Evolutionary conservation across 2,797 vertebrate genomes (phyloP).

Genomic region (Leontopithecus rosalia): DNA sequence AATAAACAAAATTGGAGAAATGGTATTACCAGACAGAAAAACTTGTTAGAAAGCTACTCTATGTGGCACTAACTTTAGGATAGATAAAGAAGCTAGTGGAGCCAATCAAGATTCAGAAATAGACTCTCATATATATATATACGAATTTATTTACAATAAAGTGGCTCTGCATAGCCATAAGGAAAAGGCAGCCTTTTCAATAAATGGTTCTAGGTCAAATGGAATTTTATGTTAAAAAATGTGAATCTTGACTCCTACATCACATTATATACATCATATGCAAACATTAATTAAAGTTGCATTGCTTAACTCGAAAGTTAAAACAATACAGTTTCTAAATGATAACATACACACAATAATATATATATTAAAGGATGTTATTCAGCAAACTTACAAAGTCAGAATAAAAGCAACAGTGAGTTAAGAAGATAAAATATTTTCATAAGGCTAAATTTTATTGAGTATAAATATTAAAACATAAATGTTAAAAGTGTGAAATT

Average conservation of each 20-base stretch:
- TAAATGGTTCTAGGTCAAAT: neutral
- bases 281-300: neutral
- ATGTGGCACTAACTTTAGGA: neutral
- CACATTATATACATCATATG: neutral
- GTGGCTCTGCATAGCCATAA: neutral
- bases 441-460: conserved; percentile 5
- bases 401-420: neutral
- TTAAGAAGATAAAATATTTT: neutral
- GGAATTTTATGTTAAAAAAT: neutral
- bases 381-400: neutral
- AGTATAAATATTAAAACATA: conserved; percentile 33
- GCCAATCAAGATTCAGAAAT: neutral
- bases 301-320: neutral
- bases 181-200: neutral
- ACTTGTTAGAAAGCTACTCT: neutral
- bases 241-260: neutral
- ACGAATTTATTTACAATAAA: neutral
- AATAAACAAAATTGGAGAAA: neutral
- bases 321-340: neutral
- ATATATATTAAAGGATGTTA: neutral
- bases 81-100: neutral
- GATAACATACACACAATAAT: neutral
- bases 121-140: neutral
- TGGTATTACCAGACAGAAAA: neutral
- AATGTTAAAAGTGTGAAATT: neutral